phyloP scores from a whole-genome alignment of 37 sponge, comb jelly and placozoan genomes.

The Geodia barretti region DNA sequence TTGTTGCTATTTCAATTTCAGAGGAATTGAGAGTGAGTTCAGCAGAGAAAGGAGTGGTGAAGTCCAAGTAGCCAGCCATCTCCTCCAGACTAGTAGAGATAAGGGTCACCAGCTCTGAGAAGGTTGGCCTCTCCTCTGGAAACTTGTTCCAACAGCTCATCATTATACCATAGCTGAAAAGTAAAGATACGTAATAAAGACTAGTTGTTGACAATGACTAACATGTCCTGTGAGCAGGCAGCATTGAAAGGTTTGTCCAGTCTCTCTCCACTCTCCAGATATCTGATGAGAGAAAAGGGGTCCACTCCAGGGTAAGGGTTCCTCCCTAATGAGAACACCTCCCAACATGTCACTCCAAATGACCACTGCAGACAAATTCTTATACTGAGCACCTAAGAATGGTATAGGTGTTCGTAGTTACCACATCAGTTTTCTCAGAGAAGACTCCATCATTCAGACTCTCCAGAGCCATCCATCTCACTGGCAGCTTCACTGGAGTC shows the following conservation, averaged over 20 bases:
- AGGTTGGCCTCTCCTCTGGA: background rate
- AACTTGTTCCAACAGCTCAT: background rate
- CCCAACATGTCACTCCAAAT: slow-evolving; percentile 36
- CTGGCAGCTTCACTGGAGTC: background rate
- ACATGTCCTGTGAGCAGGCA: slow-evolving; percentile 41
- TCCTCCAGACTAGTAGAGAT: background rate
- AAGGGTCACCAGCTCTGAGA: background rate
- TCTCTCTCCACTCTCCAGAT: slow-evolving; percentile 11
- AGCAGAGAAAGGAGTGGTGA: too few relatives aligned
- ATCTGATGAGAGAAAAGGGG: slow-evolving; percentile 1
- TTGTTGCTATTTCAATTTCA: too few relatives aligned
- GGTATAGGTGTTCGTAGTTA: background rate
- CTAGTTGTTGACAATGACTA: slow-evolving; percentile 4
- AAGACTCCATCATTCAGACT: background rate
- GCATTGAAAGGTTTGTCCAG: slow-evolving; percentile 5
- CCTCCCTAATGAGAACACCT: slow-evolving; percentile 31
- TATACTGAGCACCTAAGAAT: background rate
- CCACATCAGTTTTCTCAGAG: background rate
- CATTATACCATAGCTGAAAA: background rate
- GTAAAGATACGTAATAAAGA: background rate
- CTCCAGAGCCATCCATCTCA: background rate
- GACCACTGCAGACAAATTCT: slow-evolving; percentile 25
- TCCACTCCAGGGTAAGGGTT: slow-evolving; percentile 28
- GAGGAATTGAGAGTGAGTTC: too few relatives aligned
- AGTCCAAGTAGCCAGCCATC: background rate